Conservation (phyloP, 2,797 vertebrate species). For the Anableps anableps region DNA sequence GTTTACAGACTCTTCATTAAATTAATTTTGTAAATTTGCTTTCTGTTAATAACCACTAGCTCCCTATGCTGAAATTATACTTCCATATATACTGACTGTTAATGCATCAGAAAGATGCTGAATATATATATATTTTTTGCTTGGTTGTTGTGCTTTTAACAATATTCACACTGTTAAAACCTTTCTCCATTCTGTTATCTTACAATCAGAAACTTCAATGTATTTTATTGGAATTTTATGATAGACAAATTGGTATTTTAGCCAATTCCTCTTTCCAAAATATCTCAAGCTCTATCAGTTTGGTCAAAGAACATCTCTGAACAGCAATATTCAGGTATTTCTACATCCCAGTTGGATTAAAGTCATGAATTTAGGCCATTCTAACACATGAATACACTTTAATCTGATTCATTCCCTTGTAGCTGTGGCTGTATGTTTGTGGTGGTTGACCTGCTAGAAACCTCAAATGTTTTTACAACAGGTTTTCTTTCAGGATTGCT, state of each 20-base stretch:
- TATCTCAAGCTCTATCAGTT: neutral
- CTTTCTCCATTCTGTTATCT: neutral
- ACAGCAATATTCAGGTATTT: neutral
- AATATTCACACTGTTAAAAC: neutral
- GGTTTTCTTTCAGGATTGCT: neutral
- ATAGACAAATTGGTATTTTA: too few species aligned
- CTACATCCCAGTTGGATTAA: neutral
- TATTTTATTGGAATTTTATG: neutral
- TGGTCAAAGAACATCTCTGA: neutral
- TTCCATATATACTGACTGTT: conserved; percentile 26
- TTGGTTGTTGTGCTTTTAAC: too few species aligned
- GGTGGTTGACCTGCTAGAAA: neutral
- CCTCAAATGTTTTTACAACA: neutral
- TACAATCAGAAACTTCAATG: neutral
- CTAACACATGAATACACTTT: neutral
- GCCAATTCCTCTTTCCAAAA: neutral
- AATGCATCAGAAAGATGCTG: conserved; percentile 12
- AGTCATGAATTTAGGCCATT: neutral
- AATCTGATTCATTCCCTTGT: neutral
- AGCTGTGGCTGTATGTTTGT: neutral
- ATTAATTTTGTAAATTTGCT: conserved; percentile 55
- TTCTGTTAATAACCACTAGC: conserved; percentile 37
- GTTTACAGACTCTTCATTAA: conserved; percentile 38
- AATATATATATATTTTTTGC: neutral
- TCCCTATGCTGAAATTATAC: conserved; percentile 31